Evolutionary conservation across 2,113 vertebrate species (phyloP).

Genomic region (Peromyscus leucopus): DNA sequence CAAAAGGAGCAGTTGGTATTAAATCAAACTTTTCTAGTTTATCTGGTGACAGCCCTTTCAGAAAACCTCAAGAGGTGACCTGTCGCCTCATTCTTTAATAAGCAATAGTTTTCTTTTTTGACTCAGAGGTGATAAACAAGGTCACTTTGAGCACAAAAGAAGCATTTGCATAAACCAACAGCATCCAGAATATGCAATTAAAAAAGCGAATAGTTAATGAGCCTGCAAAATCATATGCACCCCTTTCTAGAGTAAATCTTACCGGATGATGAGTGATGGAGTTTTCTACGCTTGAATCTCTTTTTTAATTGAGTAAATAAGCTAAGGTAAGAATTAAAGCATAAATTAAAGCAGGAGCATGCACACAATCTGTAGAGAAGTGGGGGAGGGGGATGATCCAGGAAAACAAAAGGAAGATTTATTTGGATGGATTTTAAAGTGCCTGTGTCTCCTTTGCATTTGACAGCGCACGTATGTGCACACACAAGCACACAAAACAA

Average conservation of each 20-base stretch:
- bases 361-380: slow-evolving; percentile 9
- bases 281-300: slow-evolving; percentile 78
- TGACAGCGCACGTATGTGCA: neutral
- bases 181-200: slow-evolving; percentile 67
- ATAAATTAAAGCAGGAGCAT: slow-evolving; percentile 67
- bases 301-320: slow-evolving; percentile 80
- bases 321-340: slow-evolving; percentile 74
- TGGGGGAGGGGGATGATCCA: neutral
- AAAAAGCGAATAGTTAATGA: slow-evolving; percentile 77
- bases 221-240: slow-evolving; percentile 68
- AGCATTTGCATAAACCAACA: slow-evolving; percentile 79
- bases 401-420: slow-evolving; percentile 5
- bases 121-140: slow-evolving; percentile 64
- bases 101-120: slow-evolving; percentile 61
- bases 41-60: slow-evolving; percentile 52
- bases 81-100: slow-evolving; percentile 61
- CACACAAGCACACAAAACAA: neutral
- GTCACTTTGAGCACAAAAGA: slow-evolving; percentile 72
- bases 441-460: neutral
- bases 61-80: slow-evolving; percentile 64
- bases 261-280: slow-evolving; percentile 73
- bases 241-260: slow-evolving; percentile 74
- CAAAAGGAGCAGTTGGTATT: slow-evolving; percentile 39
- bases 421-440: slow-evolving; percentile 25
- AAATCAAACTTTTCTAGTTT: slow-evolving; percentile 40